Evolutionary conservation across 2,797 vertebrate species (phyloP).

Genomic region (Mycteria americana): DNA sequence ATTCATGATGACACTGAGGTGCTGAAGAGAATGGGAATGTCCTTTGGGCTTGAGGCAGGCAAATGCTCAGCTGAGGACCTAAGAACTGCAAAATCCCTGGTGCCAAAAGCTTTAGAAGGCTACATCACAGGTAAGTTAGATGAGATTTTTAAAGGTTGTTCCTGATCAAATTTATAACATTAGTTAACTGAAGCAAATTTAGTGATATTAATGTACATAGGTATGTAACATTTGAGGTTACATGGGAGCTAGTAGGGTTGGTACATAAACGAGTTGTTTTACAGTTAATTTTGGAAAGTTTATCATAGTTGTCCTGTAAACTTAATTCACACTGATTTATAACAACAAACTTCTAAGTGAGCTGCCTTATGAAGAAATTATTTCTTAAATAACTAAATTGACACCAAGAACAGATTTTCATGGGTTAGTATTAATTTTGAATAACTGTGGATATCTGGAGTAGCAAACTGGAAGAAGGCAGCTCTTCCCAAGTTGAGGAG

Average conservation of each 20-base stretch:
- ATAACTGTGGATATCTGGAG: not conserved
- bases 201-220: not conserved
- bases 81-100: constrained; percentile 80
- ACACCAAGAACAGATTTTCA: not conserved
- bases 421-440: not conserved
- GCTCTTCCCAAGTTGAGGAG: not conserved
- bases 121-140: constrained; percentile 80
- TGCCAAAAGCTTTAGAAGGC: constrained; percentile 84
- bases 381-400: not conserved
- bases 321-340: not conserved
- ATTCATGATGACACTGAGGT: constrained; percentile 87
- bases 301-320: not conserved
- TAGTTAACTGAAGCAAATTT: not conserved
- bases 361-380: not conserved
- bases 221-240: not conserved
- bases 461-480: not conserved
- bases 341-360: not conserved
- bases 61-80: constrained; percentile 82
- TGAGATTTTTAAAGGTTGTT: not conserved
- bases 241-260: not conserved
- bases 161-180: not conserved
- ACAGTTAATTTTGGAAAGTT: not conserved
- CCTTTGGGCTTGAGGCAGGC: constrained; percentile 83
- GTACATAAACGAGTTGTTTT: not conserved
- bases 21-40: constrained; percentile 87